Percentiles rank a stretch among this genome's conserved stretches.
Conservation (phyloP, 2,888 invertebrate species). For the Diaperis boleti region DNA sequence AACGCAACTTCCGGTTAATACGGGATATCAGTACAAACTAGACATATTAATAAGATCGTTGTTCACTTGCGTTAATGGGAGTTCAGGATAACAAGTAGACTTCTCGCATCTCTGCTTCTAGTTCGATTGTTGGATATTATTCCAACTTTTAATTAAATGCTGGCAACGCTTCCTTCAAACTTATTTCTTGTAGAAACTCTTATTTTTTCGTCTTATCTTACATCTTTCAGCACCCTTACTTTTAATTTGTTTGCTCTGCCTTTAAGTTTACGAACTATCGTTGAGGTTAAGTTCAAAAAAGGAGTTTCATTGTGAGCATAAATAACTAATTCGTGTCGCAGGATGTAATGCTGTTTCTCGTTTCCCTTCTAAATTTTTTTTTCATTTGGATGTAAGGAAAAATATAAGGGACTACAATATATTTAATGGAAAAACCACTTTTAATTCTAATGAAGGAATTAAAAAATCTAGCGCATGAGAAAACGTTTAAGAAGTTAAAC, state of each 20-base stretch:
- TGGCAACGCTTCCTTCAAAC: slow-evolving; percentile 12
- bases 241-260: slow-evolving; percentile 34
- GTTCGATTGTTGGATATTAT: slow-evolving; percentile 4
- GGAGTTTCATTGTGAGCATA: slow-evolving; percentile 33
- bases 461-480: not conserved
- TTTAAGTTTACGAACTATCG: slow-evolving; percentile 28
- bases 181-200: slow-evolving; percentile 23
- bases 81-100: too few relatives aligned
- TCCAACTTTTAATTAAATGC: slow-evolving; percentile 35
- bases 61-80: not conserved
- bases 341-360: not conserved
- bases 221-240: slow-evolving; percentile 27
- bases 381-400: too few relatives aligned
- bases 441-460: not conserved
- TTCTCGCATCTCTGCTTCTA: not conserved
- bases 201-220: slow-evolving; percentile 33
- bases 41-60: too few relatives aligned
- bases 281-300: slow-evolving; percentile 18
- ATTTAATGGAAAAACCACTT: too few relatives aligned
- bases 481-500: too few relatives aligned
- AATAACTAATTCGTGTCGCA: slow-evolving; percentile 6
- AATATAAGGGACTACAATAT: not conserved
- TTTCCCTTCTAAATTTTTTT: not conserved
- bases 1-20: too few relatives aligned
- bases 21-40: too few relatives aligned